Evolutionary conservation across 2,888 invertebrate species (phyloP), one percentile per base, ranked within the genome.

Genomic region (Diaphora mendica): DNA sequence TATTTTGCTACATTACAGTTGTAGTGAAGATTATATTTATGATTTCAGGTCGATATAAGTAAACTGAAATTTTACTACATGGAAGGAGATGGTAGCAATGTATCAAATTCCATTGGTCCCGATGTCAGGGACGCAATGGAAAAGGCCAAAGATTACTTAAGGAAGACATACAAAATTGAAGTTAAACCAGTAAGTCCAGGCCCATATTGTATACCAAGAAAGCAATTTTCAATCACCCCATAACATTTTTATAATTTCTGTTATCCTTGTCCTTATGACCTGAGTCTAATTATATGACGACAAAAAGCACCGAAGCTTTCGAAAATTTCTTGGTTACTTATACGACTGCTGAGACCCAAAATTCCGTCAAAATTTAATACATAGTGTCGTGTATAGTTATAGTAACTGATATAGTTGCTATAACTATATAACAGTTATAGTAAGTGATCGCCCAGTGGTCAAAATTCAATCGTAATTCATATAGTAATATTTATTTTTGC

Each of bases 61-160:
- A 96, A 97, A 79, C 89, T 99, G 51, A 97, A 97, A 76, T 96
- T 98, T 84, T 98, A 97, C 89, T 98, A 97, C 88, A 97, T 98
- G 97, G 97, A 98, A 81, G 97, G 98, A 78, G 97, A 98, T 81
- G 97, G 97, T 8, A 96, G 97, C 71, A 96, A 97, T 39, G 94
- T 97, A 70, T 96, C 97, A 3, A 95, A 96, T 74, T 90, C 95
- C 4, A 96, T 97, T 0, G 96, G 96, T 59, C 86, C 93, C 11
- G 97, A 97, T 74, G 96, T 97, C 7, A 96, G 94, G 82, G 90
- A 87, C 33, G 96, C 96, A 7, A 96, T 97, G 89, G 90, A 93
- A 9, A 96, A 94, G 86, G 95, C 96, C 3, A 94, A 95, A 65
- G 85, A 90, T 30, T 95, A 97, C 82, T 92, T 97, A 4, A 94